These are phyloP conservation scores for Hirudo medicinalis DNA, from an alignment of 1,140 invertebrate genomes.

Conservation along the genomic window DNA sequence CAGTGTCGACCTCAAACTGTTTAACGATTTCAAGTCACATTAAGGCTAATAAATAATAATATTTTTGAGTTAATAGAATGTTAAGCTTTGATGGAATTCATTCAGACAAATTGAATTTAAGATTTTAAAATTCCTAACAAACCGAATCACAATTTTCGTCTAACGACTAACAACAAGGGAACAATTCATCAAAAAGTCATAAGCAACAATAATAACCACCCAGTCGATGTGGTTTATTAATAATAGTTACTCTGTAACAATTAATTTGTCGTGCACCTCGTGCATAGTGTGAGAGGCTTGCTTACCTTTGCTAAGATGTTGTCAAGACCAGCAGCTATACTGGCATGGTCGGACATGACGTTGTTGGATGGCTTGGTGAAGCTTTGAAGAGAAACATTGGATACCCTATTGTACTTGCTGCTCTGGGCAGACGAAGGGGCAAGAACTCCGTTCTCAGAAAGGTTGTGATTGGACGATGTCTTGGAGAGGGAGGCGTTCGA, in stretches of 20 bases:
- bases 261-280: no score
- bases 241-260: no score
- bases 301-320: not conserved
- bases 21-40: no score
- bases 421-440: no score
- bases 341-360: not conserved
- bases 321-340: not conserved
- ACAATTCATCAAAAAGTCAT: not conserved
- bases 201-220: no score
- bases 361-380: not conserved
- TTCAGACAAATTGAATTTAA: no score
- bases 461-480: not conserved
- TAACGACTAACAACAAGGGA: not conserved
- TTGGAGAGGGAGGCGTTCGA: not conserved
- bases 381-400: not conserved
- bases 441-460: not conserved
- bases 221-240: no score
- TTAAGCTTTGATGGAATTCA: no score
- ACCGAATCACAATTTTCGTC: not conserved
- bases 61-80: no score
- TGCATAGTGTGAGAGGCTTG: no score
- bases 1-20: no score
- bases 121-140: not conserved
- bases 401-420: not conserved
- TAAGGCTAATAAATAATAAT: no score